A percentile compares a stretch with the other conserved stretches of the same genome.
Conservation (phyloP, 2,888 invertebrate species). For the Spodoptera littoralis region DNA sequence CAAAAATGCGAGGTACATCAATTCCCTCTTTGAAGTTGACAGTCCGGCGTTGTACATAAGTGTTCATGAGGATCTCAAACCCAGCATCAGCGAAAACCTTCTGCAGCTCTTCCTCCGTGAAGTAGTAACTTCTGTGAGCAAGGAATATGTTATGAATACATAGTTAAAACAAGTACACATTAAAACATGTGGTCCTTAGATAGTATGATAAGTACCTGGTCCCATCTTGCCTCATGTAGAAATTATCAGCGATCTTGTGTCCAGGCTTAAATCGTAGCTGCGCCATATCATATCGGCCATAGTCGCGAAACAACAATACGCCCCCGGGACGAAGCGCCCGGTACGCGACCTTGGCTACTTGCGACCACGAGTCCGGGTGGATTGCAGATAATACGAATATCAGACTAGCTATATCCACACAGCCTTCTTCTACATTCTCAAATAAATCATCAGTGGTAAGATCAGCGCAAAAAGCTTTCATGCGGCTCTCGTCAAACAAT, state of each 20-base stretch:
- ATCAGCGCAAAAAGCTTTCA: constrained; percentile 95
- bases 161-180: no score
- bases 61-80: constrained; percentile 91
- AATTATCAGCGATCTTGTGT: constrained; percentile 96
- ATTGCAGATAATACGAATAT: constrained; percentile 99
- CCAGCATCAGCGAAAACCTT: constrained; percentile 91
- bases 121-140: constrained; percentile 92
- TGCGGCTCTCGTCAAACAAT: constrained; percentile 90
- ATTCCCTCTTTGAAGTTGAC: constrained; percentile 97
- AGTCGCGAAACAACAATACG: constrained; percentile 95
- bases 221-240: constrained; percentile 99
- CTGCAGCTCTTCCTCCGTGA: constrained; percentile 91
- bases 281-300: constrained; percentile 98
- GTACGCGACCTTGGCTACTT: constrained; percentile 90
- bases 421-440: constrained; percentile 80
- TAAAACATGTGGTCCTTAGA: background rate
- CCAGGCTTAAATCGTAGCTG: constrained; percentile 98
- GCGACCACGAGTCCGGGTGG: constrained; percentile 94
- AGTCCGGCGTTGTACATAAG: constrained; percentile 96
- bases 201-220: constrained; percentile 90
- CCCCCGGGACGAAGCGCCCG: constrained; percentile 93
- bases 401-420: constrained; percentile 94
- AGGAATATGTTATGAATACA: constrained; percentile 1
- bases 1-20: constrained; percentile 96
- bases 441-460: constrained; percentile 92